Conservation (phyloP, 2,888 invertebrate species). For the Zygogramma bicolorata region DNA sequence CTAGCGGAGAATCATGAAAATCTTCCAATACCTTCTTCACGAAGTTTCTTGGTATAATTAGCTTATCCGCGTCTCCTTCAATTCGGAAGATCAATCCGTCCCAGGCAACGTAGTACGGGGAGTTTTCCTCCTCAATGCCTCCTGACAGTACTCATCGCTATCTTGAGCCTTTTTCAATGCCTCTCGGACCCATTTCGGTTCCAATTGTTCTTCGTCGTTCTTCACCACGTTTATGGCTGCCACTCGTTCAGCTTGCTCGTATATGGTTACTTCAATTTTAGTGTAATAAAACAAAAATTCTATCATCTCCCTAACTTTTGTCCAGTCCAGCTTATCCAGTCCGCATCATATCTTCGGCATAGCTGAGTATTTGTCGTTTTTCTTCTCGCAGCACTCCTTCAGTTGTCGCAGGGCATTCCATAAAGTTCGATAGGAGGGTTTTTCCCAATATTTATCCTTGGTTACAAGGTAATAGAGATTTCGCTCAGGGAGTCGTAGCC, state of each 20-base stretch:
- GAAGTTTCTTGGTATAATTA: too few relatives aligned
- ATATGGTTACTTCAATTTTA: neutral
- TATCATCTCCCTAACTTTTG: slow-evolving; percentile 15
- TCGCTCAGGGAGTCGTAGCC: neutral
- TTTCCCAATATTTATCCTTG: slow-evolving; percentile 13
- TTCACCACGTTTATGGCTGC: neutral
- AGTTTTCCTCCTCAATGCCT: neutral
- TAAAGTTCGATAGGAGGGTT: slow-evolving; percentile 11
- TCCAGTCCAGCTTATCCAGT: slow-evolving; percentile 21
- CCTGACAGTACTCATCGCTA: slow-evolving; percentile 13
- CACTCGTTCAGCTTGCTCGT: neutral
- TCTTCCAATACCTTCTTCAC: too few relatives aligned
- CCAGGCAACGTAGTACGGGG: slow-evolving; percentile 1
- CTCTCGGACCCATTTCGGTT: slow-evolving; percentile 21
- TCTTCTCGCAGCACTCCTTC: slow-evolving; percentile 12
- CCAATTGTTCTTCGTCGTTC: neutral
- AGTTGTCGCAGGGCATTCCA: slow-evolving; percentile 9
- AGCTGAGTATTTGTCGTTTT: slow-evolving; percentile 3
- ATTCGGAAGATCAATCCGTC: too few relatives aligned
- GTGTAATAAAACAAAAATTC: slow-evolving; percentile 16
- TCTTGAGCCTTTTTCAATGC: slow-evolving; percentile 14
- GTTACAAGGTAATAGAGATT: slow-evolving; percentile 19
- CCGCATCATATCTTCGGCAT: slow-evolving; percentile 3
- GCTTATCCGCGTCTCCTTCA: too few relatives aligned
- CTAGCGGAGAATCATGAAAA: too few relatives aligned